Base-by-base conservation (phyloP, 2,797 vertebrate species). In the Lacerta viridis region DNA sequence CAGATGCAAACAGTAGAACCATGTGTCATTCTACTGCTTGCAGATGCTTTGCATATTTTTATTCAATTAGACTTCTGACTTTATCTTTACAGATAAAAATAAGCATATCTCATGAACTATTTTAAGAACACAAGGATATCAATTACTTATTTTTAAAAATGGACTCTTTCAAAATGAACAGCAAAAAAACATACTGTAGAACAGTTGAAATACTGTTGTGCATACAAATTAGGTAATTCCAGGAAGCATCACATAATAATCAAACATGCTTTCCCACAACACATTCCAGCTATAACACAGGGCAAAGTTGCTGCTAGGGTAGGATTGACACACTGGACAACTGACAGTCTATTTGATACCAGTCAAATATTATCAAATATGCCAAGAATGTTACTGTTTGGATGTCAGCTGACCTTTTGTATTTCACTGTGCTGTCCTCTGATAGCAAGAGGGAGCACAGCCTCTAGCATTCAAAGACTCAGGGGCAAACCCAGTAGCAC, bases 41-140 rank as follows among this genome's bases (percentile, higher is more conserved):
- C 78, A 86, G 83, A 79, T 84, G 83, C 82, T 85, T 80, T 80
- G 84, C 50, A 84, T 88, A 84, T 72, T 79, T 84, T 85, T 88
- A 76, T 85, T 84, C 61, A 80, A 50, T 64, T 80, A 84, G 80
- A 84, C 36, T 72, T 88, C 81, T n/a, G 27, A 64, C 64, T 78
- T 77, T 71, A 76, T 41, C 36, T 43, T 36, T 71, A 72, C 4
- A 84, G 64, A 83, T 72, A 83, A 84, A 77, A 83, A 69, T 83
- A 55, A 71, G n/a, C 20, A 84, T 7, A 20, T 46, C 18, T 72
- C 82, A 64, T 43, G 55, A 77, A 59, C 33, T 77, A 77, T 88
- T 78, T 41, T 71, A 46, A 74, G 36, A 84, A 84, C 61, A 69
- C 15, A 80, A 18, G 18, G 33, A 84, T 84, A n/a, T 43, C 3